These are phyloP conservation scores for Crossocerus cetratus DNA, from an alignment of 2,888 invertebrate genomes.

Conservation along the genomic window DNA sequence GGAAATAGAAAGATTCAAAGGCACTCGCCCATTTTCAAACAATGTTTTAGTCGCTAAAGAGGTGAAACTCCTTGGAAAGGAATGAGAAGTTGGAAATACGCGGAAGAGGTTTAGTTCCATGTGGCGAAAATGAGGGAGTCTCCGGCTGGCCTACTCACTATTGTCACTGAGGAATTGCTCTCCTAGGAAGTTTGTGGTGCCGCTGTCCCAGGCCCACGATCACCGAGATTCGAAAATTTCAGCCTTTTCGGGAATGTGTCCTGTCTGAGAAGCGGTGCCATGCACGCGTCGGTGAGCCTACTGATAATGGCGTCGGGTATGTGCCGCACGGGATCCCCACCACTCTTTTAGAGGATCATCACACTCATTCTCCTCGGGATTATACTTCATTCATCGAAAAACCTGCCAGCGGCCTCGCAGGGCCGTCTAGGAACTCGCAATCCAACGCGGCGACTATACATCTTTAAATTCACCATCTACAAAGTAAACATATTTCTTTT, in stretches of 20 bases:
- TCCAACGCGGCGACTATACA: too few species aligned
- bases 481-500: too few species aligned
- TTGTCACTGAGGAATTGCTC: neutral
- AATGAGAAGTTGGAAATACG: neutral
- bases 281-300: conserved; percentile 34
- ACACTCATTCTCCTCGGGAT: neutral
- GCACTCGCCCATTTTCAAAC: too few species aligned
- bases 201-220: neutral
- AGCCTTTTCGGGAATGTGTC: conserved; percentile 26
- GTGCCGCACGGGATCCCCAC: conserved; percentile 31
- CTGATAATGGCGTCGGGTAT: conserved; percentile 46
- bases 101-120: neutral
- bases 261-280: conserved; percentile 17
- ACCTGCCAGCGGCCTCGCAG: too few species aligned
- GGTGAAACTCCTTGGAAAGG: too few species aligned
- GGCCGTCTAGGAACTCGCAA: too few species aligned
- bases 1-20: too few species aligned
- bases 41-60: too few species aligned
- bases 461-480: too few species aligned
- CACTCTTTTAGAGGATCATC: conserved; percentile 1
- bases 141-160: conserved; percentile 12
- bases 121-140: neutral
- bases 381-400: too few species aligned
- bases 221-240: conserved; percentile 36
- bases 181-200: neutral